Base-by-base conservation (phyloP, 2,888 invertebrate genomes). In the Thumatha senex region DNA sequence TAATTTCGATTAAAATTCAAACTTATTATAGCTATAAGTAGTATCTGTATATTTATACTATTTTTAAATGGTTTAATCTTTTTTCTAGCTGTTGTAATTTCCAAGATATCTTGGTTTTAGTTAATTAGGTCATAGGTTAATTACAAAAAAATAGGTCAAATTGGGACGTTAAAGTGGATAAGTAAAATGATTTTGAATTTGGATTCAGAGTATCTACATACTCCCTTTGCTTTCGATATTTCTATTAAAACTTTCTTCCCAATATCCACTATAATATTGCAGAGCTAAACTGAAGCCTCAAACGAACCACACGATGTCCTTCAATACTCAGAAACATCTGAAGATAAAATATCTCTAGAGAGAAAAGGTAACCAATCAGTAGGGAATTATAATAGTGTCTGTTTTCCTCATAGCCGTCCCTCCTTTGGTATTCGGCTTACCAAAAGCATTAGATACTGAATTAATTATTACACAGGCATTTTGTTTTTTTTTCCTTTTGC, bases 301-400 rank as follows among this genome's bases (percentile, higher is more conserved):
- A 40, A 40, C 9, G 7, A 39, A 14, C 10, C 18, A 24, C 2
- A 24, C 18, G 18, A 24, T 33, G 52, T 46, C 48, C 44, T 48
- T 61, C 62, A 59, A 65, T 54, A 55, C 42, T 48, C 40, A 35
- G 29, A 35, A 34, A 43, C 42, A 51, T 51, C 31, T 14, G 13
- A 15, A 51, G 14, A 54, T 53, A 58, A 24, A 51, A 65, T 59
- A 53, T 51, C 48, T 64, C 46, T 48, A 46, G 43, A 47, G 41
- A 31, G 42, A 13, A 48, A 31, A 51, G 51, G 54, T 54, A 61
- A 38, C 56, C 64, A 64, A 65, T 64, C 61, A 63, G 49, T 39
- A 50, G 48, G 43, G 56, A 57, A 55, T 65, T 54, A 57, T 48
- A 55, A 54, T 54, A 18, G 54, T 39, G 50, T 34, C 47, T 47